Percentiles rank a stretch among this genome's conserved stretches.
Conservation (phyloP, 2,113 vertebrate genomes). For the Pelecanoides urinatrix region DNA sequence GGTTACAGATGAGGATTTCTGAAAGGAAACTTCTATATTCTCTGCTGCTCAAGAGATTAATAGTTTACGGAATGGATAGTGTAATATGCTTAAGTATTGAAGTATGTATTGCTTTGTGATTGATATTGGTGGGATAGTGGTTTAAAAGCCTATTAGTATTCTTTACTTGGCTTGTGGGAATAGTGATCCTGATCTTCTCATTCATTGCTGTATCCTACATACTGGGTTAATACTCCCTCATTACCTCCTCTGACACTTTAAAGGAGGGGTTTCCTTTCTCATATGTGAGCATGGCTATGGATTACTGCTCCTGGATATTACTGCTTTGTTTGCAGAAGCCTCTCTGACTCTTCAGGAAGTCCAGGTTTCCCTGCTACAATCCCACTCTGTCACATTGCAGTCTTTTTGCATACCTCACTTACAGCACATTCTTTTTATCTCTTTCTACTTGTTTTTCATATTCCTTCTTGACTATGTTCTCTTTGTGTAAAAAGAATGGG, state of each 20-base stretch:
- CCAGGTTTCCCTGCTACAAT: neutral
- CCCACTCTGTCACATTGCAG: neutral
- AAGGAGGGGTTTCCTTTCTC: conserved; percentile 17
- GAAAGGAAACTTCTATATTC: neutral
- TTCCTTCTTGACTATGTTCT: neutral
- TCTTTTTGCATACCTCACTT: neutral
- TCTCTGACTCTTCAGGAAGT: conserved; percentile 18
- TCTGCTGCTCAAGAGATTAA: neutral
- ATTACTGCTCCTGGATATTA: neutral
- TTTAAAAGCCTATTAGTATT: neutral
- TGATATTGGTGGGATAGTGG: neutral
- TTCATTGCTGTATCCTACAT: neutral
- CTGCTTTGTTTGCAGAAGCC: conserved; percentile 14
- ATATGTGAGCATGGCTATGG: neutral
- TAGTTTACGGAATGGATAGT: neutral
- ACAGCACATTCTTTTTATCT: neutral
- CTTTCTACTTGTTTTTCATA: neutral
- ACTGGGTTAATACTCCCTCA: neutral
- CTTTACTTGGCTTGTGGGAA: neutral
- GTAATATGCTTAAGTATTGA: neutral
- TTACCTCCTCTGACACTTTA: neutral
- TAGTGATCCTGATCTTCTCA: neutral
- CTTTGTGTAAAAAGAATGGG: neutral
- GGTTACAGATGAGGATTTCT: neutral
- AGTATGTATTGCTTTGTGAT: neutral